Conservation (phyloP, 2,797 vertebrate genomes). For the Brachyrhaphis roseni region DNA sequence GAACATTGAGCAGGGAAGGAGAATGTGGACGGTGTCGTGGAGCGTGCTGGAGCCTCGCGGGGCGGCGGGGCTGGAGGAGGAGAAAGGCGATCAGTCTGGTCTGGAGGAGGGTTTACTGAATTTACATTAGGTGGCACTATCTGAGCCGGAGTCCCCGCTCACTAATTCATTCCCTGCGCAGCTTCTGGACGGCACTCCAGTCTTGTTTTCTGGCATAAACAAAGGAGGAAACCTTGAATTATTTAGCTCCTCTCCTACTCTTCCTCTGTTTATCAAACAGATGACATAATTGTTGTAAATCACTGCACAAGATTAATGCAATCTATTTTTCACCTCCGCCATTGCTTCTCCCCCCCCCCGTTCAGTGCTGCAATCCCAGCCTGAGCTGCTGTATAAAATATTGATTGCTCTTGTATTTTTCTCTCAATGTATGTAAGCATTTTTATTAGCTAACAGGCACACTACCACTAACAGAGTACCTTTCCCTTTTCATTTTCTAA, state of each 20-base stretch:
- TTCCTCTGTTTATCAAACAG: constrained; percentile 45
- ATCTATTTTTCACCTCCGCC: constrained; percentile 70
- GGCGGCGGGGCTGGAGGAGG: constrained; percentile 39
- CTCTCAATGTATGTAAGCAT: constrained; percentile 79
- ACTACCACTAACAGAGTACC: constrained; percentile 46
- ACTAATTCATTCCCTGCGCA: constrained; percentile 19
- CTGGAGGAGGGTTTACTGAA: constrained; percentile 57
- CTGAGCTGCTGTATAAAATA: constrained; percentile 79
- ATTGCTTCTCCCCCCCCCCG: constrained; percentile 36
- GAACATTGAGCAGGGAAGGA: constrained; percentile 89
- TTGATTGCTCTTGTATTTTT: constrained; percentile 79
- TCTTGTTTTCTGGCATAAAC: constrained; percentile 44
- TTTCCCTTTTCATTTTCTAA: constrained; percentile 39
- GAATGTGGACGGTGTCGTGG: constrained; percentile 84
- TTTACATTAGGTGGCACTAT: constrained; percentile 66
- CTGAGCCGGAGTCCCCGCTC: constrained; percentile 32
- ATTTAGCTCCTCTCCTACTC: constrained; percentile 31
- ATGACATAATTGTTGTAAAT: constrained; percentile 61
- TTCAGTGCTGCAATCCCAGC: constrained; percentile 48
- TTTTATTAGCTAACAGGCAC: constrained; percentile 80
- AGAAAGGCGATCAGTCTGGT: constrained; percentile 40
- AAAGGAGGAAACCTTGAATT: constrained; percentile 32
- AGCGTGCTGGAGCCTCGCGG: constrained; percentile 34
- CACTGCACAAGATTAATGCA: constrained; percentile 56
- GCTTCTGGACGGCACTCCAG: constrained; percentile 34